Conservation (phyloP, 2,888 invertebrate genomes). For the Heteromyza rotundicornis region DNA sequence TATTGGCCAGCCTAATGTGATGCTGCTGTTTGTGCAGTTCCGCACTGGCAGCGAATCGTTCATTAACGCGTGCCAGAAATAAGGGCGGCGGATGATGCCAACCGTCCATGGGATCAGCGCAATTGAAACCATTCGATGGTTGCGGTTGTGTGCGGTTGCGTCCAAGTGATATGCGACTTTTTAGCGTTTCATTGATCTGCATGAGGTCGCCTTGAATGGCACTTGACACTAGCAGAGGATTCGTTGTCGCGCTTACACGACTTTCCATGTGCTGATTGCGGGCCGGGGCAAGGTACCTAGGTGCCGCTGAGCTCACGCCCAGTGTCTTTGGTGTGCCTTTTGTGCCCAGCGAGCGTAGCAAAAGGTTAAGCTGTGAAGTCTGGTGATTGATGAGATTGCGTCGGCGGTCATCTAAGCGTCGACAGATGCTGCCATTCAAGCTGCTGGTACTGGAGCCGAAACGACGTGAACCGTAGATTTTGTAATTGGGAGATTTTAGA, state of each 20-base stretch:
- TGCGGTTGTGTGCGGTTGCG: slow-evolving; percentile 1
- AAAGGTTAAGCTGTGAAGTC: slow-evolving; percentile 24
- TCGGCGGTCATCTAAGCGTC: slow-evolving; percentile 32
- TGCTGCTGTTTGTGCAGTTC: slow-evolving; percentile 26
- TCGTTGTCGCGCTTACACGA: slow-evolving; percentile 19
- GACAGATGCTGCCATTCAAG: slow-evolving; percentile 36
- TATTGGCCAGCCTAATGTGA: slow-evolving; percentile 17
- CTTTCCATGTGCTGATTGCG: slow-evolving; percentile 33
- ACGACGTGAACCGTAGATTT: slow-evolving; percentile 38
- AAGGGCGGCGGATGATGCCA: slow-evolving; percentile 26
- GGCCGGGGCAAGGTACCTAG: slow-evolving; percentile 27
- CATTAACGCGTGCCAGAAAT: slow-evolving; percentile 18
- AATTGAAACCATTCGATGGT: background rate
- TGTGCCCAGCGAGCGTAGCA: slow-evolving; percentile 30
- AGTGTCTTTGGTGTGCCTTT: background rate
- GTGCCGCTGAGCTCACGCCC: slow-evolving; percentile 4
- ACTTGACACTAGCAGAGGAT: background rate
- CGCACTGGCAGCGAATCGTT: slow-evolving; percentile 14
- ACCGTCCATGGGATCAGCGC: slow-evolving; percentile 14
- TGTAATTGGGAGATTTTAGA: slow-evolving; percentile 36
- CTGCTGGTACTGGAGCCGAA: slow-evolving; percentile 40
- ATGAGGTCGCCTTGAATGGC: slow-evolving; percentile 34
- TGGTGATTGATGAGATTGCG: slow-evolving; percentile 19
- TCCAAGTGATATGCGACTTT: slow-evolving; percentile 25
- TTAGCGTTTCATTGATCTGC: slow-evolving; percentile 26